Evolutionary conservation across 1,140 invertebrate genomes (phyloP).

Genomic region (Cydia strobilella): DNA sequence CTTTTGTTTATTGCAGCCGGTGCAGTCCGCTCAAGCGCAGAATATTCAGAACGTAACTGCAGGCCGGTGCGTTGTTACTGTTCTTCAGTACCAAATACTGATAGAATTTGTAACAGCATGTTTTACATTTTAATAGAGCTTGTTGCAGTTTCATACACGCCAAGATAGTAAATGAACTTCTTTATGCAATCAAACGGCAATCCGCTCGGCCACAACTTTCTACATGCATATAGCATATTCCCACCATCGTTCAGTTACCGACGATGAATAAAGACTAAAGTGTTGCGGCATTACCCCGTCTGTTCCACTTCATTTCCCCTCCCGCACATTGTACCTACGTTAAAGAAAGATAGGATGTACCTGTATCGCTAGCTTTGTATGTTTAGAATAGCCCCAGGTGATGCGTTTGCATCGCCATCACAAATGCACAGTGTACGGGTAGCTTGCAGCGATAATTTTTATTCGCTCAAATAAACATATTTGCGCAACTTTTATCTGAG

Average conservation of each 20-base stretch:
- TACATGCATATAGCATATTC: no score
- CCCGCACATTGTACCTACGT: background rate
- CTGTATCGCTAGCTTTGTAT: background rate
- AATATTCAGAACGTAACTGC: conserved; percentile 1
- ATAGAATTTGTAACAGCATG: background rate
- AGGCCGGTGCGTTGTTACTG: background rate
- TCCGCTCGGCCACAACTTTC: no score
- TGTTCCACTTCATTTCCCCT: background rate
- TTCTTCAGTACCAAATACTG: background rate
- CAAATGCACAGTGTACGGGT: conserved; percentile 2
- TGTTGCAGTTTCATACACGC: conserved; percentile 35
- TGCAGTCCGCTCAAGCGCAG: background rate
- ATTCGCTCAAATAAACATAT: conserved; percentile 55
- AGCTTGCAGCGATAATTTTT: conserved; percentile 46
- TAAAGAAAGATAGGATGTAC: background rate
- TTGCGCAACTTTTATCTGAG: conserved; percentile 61
- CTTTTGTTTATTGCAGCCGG: background rate
- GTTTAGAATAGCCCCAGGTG: background rate
- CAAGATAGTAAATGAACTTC: conserved; percentile 8
- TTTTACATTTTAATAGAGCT: background rate
- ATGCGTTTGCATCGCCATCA: conserved; percentile 12
- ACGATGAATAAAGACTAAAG: background rate
- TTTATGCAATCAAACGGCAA: background rate
- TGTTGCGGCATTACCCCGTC: background rate
- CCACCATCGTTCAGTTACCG: background rate